Evolutionary conservation across 2,888 invertebrate species (phyloP).

Genomic region (Dromius quadrimaculatus): DNA sequence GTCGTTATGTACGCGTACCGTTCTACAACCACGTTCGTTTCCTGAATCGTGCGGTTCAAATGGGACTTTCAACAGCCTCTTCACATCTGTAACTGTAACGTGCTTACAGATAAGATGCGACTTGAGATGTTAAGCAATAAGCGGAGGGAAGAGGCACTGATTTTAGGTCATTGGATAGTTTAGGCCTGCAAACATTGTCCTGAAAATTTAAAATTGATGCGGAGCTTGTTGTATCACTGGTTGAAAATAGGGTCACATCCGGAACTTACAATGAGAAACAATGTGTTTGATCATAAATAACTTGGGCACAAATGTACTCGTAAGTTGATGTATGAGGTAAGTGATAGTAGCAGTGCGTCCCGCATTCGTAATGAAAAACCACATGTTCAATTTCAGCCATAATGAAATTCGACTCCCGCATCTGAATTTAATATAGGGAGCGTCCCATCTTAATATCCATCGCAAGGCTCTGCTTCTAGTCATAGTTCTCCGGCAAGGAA

Average conservation of each 20-base stretch:
- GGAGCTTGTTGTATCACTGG: too few relatives aligned
- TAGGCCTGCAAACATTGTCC: too few relatives aligned
- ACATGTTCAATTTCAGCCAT: slow-evolving; percentile 25
- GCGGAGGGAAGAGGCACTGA: too few relatives aligned
- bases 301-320: too few relatives aligned
- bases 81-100: background rate
- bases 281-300: too few relatives aligned
- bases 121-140: too few relatives aligned
- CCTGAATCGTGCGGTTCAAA: slow-evolving; percentile 8
- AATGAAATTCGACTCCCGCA: slow-evolving; percentile 41
- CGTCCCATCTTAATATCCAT: slow-evolving; percentile 27
- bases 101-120: too few relatives aligned
- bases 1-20: slow-evolving; percentile 2
- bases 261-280: too few relatives aligned
- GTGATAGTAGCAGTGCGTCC: slow-evolving; percentile 16
- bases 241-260: too few relatives aligned
- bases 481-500: slow-evolving; percentile 12
- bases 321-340: slow-evolving; percentile 2
- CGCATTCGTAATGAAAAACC: slow-evolving; percentile 43
- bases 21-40: background rate
- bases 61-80: slow-evolving; percentile 2
- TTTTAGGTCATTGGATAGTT: too few relatives aligned
- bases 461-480: slow-evolving; percentile 14
- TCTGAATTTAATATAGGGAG: slow-evolving; percentile 39
- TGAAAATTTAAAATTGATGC: too few relatives aligned